Evolutionary conservation across 2,797 vertebrate genomes (phyloP).

Genomic region (Tamandua tetradactyla): DNA sequence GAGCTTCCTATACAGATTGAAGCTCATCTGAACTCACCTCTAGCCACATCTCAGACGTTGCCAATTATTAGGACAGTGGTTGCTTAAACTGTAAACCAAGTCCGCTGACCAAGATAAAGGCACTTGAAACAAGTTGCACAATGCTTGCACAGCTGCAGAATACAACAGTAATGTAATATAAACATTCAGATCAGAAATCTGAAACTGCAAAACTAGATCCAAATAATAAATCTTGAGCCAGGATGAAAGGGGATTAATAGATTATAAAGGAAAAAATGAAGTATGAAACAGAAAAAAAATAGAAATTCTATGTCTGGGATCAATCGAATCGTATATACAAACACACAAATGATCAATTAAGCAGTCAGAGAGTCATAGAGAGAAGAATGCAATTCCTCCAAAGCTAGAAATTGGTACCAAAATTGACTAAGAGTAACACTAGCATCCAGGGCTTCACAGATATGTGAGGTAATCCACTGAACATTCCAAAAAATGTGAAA

Average conservation of each 20-base stretch:
- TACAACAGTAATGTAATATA: neutral
- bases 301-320: neutral
- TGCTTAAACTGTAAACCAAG: neutral
- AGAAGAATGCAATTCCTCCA: neutral
- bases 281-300: neutral
- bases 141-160: neutral
- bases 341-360: neutral
- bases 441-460: neutral
- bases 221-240: neutral
- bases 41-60: neutral
- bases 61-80: neutral
- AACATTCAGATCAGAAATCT: neutral
- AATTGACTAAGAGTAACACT: neutral
- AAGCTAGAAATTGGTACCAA: neutral
- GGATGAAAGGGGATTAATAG: neutral
- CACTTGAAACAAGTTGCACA: neutral
- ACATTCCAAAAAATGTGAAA: neutral
- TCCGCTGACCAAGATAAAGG: neutral
- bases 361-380: neutral
- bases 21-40: neutral
- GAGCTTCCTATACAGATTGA: neutral
- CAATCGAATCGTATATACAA: neutral
- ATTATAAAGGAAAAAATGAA: neutral
- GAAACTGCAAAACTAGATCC: neutral
- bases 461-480: neutral